Conservation (phyloP, 2,888 invertebrate genomes). For the Ceriagrion tenellum region DNA sequence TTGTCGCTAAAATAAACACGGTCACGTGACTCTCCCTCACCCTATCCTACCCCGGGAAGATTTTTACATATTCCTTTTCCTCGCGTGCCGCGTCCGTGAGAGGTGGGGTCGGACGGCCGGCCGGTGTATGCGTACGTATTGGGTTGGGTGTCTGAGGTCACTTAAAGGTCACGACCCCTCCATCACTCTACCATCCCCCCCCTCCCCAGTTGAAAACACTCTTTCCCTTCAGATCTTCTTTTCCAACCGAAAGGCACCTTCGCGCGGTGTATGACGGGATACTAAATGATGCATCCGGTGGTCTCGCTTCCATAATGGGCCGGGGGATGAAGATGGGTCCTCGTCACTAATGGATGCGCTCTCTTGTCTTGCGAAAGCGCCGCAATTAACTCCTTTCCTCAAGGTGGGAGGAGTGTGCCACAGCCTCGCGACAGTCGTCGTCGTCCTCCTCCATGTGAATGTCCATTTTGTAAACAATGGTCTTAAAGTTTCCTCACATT, state of each 20-base stretch:
- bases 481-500: background rate
- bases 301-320: background rate
- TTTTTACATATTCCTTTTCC: background rate
- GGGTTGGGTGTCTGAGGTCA: background rate
- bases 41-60: too few species aligned
- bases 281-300: constrained; percentile 15
- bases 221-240: too few species aligned
- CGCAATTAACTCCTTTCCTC: background rate
- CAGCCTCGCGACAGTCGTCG: background rate
- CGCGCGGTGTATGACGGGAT: background rate
- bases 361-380: background rate
- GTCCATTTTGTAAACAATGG: background rate
- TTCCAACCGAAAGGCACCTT: too few species aligned
- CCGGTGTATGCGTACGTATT: background rate
- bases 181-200: background rate
- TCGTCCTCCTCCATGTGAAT: background rate
- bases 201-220: too few species aligned
- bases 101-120: background rate
- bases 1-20: background rate
- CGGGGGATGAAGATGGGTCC: background rate
- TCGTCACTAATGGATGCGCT: constrained; percentile 26
- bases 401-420: background rate
- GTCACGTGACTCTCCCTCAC: background rate
- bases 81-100: background rate
- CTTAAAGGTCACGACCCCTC: constrained; percentile 2